Conservation (phyloP, 2,797 vertebrate genomes). For the Valencia hispanica region DNA sequence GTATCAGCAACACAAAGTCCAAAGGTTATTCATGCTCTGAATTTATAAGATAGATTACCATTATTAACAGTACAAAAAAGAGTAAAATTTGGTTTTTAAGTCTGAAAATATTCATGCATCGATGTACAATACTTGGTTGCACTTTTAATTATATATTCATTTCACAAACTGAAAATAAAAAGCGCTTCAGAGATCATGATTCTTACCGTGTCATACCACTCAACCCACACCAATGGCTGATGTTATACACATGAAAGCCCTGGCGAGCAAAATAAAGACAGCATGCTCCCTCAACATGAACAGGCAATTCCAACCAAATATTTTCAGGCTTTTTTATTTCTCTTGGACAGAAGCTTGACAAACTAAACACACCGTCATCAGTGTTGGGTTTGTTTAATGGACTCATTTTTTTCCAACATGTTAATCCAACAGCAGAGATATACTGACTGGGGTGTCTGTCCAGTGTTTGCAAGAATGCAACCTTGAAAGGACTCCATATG, state of each 20-base stretch:
- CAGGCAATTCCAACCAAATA: neutral
- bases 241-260: neutral
- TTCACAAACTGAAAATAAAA: neutral
- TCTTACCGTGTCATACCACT: neutral
- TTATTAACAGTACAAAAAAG: neutral
- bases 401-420: slow-evolving; percentile 2
- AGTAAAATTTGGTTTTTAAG: neutral
- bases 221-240: neutral
- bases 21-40: neutral
- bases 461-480: neutral
- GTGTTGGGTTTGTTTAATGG: neutral
- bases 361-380: neutral
- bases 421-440: neutral
- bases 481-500: neutral
- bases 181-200: neutral
- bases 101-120: neutral
- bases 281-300: neutral
- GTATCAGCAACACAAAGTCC: slow-evolving; percentile 5
- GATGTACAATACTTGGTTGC: too few species aligned
- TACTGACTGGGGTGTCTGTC: neutral
- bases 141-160: neutral
- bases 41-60: too few species aligned
- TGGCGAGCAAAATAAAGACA: neutral
- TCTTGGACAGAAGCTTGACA: neutral
- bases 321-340: neutral